Evolutionary conservation across 2,113 vertebrate species (phyloP), one percentile per base, ranked within the genome.

Genomic region (Aegotheles bennettii): DNA sequence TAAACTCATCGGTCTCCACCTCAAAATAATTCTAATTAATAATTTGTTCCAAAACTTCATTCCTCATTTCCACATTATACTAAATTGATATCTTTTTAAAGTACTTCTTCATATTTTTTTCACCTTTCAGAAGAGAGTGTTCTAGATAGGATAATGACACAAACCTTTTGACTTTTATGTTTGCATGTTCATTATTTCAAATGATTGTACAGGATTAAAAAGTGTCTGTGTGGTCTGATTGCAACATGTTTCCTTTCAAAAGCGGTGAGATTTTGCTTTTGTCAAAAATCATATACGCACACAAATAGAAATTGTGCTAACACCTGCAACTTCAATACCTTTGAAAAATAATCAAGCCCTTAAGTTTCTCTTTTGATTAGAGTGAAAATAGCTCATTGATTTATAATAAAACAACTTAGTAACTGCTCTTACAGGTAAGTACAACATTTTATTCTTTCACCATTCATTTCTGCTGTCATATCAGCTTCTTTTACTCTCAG

Each of bases 311-410:
- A 94, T 53, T 87, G 36, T 60, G n/a, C 36, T 64, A 91, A 91
- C 84, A 94, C 80, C 91, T 92, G 94, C 60, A 70, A 53, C 5
- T 16, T 84, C 87, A 92, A 71, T 87, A 87, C n/a, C 45, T 91
- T 82, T 82, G 68, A 94, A 89, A 95, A 91, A 82, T 93, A 84
- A 93, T 84, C 57, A 91, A 71, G 53, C 24, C 28, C 57, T 87
- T 89, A 89, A 42, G 28, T 60, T 90, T 78, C 19, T 71, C 73
- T 92, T 90, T 79, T 91, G 84, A 81, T 91, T 89, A 82, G 59
- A 89, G 56, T 75, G 48, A 87, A 92, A 92, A 82, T 51, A 87
- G 28, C 1, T 59, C 40, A 51, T 16, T 76, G 81, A 84, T 82
- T 75, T 87, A 68, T 43, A 76, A 70, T 64, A 63, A 42, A 38